phyloP scores from a whole-genome alignment of 2,113 vertebrate species.

The Cettia cetti region DNA sequence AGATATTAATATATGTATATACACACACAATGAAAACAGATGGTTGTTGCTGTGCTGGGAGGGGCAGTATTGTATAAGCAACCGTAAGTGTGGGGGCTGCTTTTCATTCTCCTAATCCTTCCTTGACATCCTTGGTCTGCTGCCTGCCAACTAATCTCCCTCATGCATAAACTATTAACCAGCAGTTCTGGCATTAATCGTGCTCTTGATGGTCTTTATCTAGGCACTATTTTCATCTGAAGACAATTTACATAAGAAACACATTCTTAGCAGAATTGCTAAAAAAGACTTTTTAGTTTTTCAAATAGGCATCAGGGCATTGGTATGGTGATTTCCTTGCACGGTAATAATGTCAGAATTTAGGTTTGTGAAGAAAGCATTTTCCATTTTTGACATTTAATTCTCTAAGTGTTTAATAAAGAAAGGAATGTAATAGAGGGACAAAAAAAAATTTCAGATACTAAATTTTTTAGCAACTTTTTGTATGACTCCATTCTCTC shows the following conservation, averaged over 20 bases:
- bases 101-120: conserved; percentile 23
- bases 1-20: background rate
- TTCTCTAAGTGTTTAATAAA: background rate
- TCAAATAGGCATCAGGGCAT: background rate
- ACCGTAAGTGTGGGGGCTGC: background rate
- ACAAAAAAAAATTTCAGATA: background rate
- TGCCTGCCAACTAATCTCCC: conserved; percentile 25
- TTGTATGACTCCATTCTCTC: background rate
- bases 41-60: background rate
- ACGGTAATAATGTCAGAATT: background rate
- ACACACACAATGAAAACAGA: background rate
- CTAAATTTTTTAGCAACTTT: background rate
- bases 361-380: background rate
- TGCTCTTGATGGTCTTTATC: background rate
- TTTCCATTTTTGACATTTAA: background rate
- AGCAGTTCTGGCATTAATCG: background rate
- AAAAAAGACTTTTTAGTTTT: background rate
- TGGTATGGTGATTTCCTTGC: background rate
- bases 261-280: background rate
- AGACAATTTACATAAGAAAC: background rate
- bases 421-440: background rate
- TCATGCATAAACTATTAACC: conserved; percentile 6
- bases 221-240: background rate
- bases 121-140: background rate
- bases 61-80: background rate